A percentile compares a stretch with the other conserved stretches of the same genome.
These are phyloP conservation scores for Pseudomyrmex concolor DNA, from an alignment of 1,140 invertebrate genomes.

Conservation along the genomic window DNA sequence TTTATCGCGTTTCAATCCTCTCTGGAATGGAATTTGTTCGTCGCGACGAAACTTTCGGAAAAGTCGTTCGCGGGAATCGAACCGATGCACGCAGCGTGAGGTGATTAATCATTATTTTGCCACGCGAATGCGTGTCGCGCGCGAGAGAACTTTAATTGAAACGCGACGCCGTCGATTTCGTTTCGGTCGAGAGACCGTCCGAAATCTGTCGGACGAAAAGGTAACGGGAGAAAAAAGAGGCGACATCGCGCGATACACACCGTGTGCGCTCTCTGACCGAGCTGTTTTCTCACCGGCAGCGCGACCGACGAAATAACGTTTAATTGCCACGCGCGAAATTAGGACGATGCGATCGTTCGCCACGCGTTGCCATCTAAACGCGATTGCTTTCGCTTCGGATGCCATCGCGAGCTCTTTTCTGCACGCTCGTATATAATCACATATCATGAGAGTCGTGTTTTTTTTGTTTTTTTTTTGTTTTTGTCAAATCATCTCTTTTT, in stretches of 20 bases:
- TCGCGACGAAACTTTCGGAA: not conserved
- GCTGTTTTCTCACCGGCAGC: constrained; percentile 64
- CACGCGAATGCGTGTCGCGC: constrained; percentile 7
- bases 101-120: constrained; percentile 48
- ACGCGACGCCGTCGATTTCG: constrained; percentile 48
- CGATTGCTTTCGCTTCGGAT: constrained; percentile 71
- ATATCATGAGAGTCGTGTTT: constrained; percentile 53
- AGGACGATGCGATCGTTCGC: constrained; percentile 62
- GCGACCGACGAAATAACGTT: constrained; percentile 70
- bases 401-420: constrained; percentile 8
- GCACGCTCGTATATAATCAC: not conserved
- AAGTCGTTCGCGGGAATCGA: constrained; percentile 23
- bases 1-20: not conserved
- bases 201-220: constrained; percentile 12
- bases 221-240: constrained; percentile 11
- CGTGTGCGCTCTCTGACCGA: constrained; percentile 65
- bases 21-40: constrained; percentile 9
- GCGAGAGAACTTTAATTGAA: constrained; percentile 63
- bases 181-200: constrained; percentile 34
- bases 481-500: constrained; percentile 44
- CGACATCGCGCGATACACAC: constrained; percentile 45
- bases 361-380: constrained; percentile 62
- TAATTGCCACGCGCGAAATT: constrained; percentile 77
- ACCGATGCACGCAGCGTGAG: constrained; percentile 6
- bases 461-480: constrained; percentile 69